Percentiles rank a stretch among this genome's conserved stretches.
Conservation (phyloP, 2,113 vertebrate species). For the Desmodus rotundus region DNA sequence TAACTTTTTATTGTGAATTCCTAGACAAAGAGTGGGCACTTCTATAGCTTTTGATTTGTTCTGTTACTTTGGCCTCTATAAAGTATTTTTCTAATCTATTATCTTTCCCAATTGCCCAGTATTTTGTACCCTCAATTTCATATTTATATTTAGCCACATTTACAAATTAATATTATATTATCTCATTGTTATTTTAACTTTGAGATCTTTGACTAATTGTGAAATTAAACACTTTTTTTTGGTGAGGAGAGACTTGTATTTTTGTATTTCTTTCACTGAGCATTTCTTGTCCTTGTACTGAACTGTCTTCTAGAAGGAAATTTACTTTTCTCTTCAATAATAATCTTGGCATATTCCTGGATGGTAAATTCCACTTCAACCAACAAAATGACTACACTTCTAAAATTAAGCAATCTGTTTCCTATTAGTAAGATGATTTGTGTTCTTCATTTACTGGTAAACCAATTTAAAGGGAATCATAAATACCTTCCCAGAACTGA, state of each 20-base stretch:
- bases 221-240: not conserved
- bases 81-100: not conserved
- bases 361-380: not conserved
- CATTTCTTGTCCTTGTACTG: not conserved
- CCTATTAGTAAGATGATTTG: not conserved
- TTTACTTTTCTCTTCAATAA: not conserved
- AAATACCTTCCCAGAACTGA: not conserved
- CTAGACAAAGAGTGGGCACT: not conserved
- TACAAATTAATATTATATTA: not conserved
- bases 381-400: not conserved
- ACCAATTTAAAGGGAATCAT: not conserved
- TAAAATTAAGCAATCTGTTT: not conserved
- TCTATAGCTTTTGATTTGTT: not conserved
- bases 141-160: not conserved
- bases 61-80: not conserved
- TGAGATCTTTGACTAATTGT: not conserved
- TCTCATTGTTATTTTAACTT: not conserved
- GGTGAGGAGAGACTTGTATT: not conserved
- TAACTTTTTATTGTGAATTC: not conserved
- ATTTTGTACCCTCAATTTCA: not conserved
- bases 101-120: not conserved
- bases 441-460: slow-evolving; percentile 14
- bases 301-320: not conserved
- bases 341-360: not conserved
- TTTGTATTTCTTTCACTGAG: not conserved